Base-by-base conservation (phyloP, 2,797 vertebrate genomes). In the Acipenser ruthenus region DNA sequence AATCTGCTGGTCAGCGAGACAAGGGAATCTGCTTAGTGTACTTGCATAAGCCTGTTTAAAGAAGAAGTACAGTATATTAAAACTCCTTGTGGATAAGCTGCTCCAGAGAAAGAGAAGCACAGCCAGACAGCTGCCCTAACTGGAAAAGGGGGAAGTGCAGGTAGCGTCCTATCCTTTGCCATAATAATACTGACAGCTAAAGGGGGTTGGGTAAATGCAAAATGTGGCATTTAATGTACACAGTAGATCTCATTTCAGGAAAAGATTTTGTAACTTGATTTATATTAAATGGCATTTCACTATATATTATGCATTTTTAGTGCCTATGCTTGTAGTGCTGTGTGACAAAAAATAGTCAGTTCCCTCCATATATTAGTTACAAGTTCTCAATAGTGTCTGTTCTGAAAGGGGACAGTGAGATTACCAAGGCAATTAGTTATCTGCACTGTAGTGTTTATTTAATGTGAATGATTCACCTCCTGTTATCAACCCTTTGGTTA, bases 401-500 rank as follows among this genome's bases (percentile, higher is more conserved):
- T 6, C 58, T 49, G 37, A 69, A 56, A 69, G 37, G 23, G 50
- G 49, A 69, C 50, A 68, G 56, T 10, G 49, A 64, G 53, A 69
- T 73, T 49, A 65, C 7, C 63, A 48, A 64, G 67, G 49, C 63
- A 18, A 48, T 62, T 70, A 49, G 51, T 67, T 10, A 1, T 58
- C 52, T n/a, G 50, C 23, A 62, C 6, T 13, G 49, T 18, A 23
- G 4, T 9, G 7, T 62, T 62, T 62, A 10, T 62, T 62, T 18
- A 8, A 62, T 62, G 60, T 55, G 6, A 55, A 5, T 5, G 6
- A 9, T 10, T 55, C 1, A 55, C 52, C 52, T 55, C n/a, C 52
- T 10, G 52, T 55, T 55, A 37, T 37, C 37, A 37, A 37, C 0
- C 37, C 37, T 37, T 37, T 37, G 15, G 11, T 49, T 50, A 64